phyloP scores from a whole-genome alignment of 2,113 vertebrate genomes.

The Pteronura brasiliensis region DNA sequence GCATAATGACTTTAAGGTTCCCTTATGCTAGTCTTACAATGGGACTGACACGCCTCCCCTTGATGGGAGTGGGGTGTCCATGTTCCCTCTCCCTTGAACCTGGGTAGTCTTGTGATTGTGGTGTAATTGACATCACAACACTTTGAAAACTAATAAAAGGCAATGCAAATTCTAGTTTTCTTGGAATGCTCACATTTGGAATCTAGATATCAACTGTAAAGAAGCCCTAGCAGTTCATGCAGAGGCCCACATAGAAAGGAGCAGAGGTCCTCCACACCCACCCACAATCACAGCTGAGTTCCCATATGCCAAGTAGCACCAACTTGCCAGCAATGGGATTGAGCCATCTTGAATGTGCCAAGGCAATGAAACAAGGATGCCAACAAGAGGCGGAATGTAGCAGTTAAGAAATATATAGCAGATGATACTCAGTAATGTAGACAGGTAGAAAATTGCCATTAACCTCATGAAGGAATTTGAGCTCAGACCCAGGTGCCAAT shows the following conservation, averaged over 20 bases:
- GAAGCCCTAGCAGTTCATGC: background rate
- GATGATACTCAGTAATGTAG: background rate
- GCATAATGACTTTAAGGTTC: background rate
- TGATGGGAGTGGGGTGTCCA: background rate
- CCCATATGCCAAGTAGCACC: background rate
- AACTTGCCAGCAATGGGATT: background rate
- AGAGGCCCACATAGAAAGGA: background rate
- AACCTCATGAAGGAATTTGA: background rate
- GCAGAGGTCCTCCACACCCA: background rate
- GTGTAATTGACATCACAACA: background rate
- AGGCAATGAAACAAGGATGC: background rate
- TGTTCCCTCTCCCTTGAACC: background rate
- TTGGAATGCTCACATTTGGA: conserved; percentile 12
- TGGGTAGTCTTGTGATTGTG: background rate
- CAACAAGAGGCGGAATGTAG: background rate
- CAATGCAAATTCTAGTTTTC: background rate
- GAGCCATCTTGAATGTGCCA: conserved; percentile 13
- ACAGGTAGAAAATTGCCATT: background rate
- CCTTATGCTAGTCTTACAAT: background rate
- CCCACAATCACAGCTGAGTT: background rate
- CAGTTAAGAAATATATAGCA: background rate
- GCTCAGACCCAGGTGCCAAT: background rate
- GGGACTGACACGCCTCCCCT: background rate
- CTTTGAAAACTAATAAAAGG: background rate
- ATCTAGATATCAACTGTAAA: background rate